Conservation (phyloP, 92 coral and sea anemone genomes). For the Epizoanthus rinbou region DNA sequence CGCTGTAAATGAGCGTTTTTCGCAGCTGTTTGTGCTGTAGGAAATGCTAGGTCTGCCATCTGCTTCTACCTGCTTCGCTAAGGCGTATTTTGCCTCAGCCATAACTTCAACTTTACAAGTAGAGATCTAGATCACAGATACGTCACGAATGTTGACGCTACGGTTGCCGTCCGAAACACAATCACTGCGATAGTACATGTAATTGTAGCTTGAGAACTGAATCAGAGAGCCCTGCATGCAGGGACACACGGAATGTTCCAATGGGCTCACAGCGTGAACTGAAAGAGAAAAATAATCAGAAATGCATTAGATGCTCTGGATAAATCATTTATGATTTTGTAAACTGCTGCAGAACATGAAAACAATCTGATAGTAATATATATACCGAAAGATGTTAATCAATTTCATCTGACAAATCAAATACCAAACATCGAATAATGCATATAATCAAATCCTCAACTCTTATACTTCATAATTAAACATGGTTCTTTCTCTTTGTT, state of each 20-base stretch:
- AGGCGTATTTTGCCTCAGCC: slow-evolving; percentile 38
- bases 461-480: no score
- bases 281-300: background rate
- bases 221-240: no score
- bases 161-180: slow-evolving; percentile 39
- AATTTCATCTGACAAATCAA: background rate
- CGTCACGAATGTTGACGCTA: slow-evolving; percentile 16
- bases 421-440: slow-evolving; percentile 6
- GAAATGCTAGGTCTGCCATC: background rate
- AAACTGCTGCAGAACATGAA: slow-evolving; percentile 1
- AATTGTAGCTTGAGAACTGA: background rate
- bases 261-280: slow-evolving; percentile 5
- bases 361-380: background rate
- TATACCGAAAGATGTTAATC: slow-evolving; percentile 13
- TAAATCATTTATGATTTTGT: slow-evolving; percentile 28
- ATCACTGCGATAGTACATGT: slow-evolving; percentile 13
- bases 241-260: background rate
- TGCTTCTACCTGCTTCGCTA: slow-evolving; percentile 4
- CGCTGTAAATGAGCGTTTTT: slow-evolving; percentile 10
- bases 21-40: background rate
- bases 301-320: slow-evolving; percentile 5
- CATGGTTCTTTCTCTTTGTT: no score
- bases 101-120: background rate
- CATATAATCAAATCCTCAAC: no score
- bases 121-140: background rate